phyloP scores from a whole-genome alignment of 2,113 vertebrate genomes.

The Zosterops hypoxanthus region DNA sequence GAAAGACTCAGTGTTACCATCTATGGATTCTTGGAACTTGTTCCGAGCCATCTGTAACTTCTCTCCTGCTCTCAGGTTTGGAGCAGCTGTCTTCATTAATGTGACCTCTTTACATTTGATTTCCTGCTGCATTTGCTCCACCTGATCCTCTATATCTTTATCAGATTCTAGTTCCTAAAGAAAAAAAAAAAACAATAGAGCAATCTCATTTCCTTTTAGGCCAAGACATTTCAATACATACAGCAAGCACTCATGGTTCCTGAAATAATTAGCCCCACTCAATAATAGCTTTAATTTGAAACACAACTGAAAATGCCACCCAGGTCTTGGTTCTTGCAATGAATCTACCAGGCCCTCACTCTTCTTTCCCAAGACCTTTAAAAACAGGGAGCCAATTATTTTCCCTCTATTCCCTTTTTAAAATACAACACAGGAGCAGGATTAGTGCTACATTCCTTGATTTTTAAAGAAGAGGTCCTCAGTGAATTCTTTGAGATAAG shows the following conservation, averaged over 20 bases:
- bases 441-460: background rate
- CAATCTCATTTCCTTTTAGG: background rate
- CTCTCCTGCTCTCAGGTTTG: conserved; percentile 88
- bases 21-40: conserved; percentile 81
- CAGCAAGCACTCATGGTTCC: background rate
- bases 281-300: background rate
- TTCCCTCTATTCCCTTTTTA: background rate
- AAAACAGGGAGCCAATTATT: background rate
- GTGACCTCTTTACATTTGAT: conserved; percentile 69
- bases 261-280: background rate
- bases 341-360: background rate
- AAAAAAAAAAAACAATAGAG: background rate
- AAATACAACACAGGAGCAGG: background rate
- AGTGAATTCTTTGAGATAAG: background rate
- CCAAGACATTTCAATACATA: background rate
- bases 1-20: conserved; percentile 76
- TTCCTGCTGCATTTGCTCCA: conserved; percentile 73
- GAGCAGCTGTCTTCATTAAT: conserved; percentile 80
- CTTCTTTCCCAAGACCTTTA: background rate
- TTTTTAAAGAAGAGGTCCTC: background rate
- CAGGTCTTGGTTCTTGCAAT: background rate
- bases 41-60: conserved; percentile 81
- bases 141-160: conserved; percentile 72
- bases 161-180: conserved; percentile 74
- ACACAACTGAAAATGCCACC: background rate